These are phyloP conservation scores for Ephestia elutella DNA, from an alignment of 1,140 invertebrate genomes.

Conservation along the genomic window DNA sequence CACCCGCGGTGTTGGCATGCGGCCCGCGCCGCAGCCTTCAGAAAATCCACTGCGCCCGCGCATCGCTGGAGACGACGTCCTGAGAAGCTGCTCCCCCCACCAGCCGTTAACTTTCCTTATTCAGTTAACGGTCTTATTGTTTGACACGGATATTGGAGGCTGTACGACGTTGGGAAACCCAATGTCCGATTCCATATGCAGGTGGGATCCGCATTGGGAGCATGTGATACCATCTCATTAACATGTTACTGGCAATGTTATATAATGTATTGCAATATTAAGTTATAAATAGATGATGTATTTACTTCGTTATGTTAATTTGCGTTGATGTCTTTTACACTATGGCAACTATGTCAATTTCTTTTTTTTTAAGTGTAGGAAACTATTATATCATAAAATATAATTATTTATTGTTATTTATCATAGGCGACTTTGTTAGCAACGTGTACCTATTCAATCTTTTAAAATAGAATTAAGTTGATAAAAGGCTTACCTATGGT, in stretches of 20 bases:
- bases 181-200: constrained; percentile 32
- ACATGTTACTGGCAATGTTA: neutral
- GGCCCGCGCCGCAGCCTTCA: constrained; percentile 69
- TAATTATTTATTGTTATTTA: neutral
- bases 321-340: neutral
- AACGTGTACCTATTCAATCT: no score
- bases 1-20: constrained; percentile 63
- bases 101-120: constrained; percentile 42
- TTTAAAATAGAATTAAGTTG: no score
- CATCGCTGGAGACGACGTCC: constrained; percentile 49
- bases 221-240: constrained; percentile 21
- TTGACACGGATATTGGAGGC: constrained; percentile 34
- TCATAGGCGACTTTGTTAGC: no score
- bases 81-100: constrained; percentile 44
- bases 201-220: constrained; percentile 18
- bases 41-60: constrained; percentile 67
- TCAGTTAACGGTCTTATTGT: constrained; percentile 54
- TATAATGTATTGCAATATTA: neutral
- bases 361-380: no score
- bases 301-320: neutral
- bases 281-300: neutral
- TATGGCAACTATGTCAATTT: neutral
- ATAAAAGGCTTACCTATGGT: no score
- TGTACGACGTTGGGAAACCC: constrained; percentile 48
- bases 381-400: no score